phyloP scores from a whole-genome alignment of 1,140 invertebrate genomes.

The Anoplophora glabripennis region DNA sequence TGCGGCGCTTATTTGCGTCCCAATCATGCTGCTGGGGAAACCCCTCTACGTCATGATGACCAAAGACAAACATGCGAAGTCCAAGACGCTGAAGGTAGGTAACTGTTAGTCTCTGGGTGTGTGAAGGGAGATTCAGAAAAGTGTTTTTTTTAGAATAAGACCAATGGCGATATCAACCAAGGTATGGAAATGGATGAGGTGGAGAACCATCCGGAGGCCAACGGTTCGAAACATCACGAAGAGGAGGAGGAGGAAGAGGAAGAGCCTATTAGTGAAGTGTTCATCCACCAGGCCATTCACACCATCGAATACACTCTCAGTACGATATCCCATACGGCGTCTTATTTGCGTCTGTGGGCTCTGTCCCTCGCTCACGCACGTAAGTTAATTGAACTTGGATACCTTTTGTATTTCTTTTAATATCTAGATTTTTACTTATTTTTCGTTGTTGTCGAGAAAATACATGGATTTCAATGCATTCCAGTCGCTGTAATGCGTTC shows the following conservation, averaged over 20 bases:
- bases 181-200: slow-evolving; percentile 54
- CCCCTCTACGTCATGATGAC: slow-evolving; percentile 66
- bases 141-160: slow-evolving; percentile 22
- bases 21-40: slow-evolving; percentile 90
- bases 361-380: slow-evolving; percentile 91
- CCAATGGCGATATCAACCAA: slow-evolving; percentile 63
- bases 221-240: no score
- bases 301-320: slow-evolving; percentile 96
- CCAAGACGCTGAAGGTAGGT: no score
- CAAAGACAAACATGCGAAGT: no score
- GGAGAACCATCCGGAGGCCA: slow-evolving; percentile 17
- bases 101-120: no score
- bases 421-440: no score
- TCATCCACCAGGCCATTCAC: slow-evolving; percentile 92
- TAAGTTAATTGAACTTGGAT: slow-evolving; percentile 51
- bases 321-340: slow-evolving; percentile 94
- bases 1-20: slow-evolving; percentile 78
- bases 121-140: no score
- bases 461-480: no score
- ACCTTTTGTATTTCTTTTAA: no score
- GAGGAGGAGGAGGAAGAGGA: slow-evolving; percentile 57
- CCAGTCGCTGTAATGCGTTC: no score
- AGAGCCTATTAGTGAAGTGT: slow-evolving; percentile 81
- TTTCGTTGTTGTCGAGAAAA: no score
- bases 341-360: slow-evolving; percentile 95